phyloP scores from a whole-genome alignment of 2,113 vertebrate species.

The Pholis gunnellus region DNA sequence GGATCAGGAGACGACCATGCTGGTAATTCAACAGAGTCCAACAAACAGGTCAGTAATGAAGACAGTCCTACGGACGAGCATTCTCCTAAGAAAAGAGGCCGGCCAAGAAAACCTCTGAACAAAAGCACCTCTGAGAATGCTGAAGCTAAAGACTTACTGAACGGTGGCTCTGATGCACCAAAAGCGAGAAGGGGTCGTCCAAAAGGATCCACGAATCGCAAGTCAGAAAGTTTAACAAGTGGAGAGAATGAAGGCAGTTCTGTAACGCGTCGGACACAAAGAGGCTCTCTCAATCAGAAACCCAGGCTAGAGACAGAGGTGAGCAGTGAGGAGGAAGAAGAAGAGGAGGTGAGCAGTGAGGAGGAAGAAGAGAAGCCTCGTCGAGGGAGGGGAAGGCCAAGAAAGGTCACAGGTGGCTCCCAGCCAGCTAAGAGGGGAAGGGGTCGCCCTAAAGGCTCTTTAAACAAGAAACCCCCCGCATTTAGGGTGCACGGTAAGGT shows the following conservation, averaged over 20 bases:
- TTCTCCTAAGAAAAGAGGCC: conserved; percentile 58
- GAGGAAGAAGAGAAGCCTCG: not conserved
- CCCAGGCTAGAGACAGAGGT: not conserved
- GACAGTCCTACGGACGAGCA: not conserved
- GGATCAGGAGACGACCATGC: not conserved
- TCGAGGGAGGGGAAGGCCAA: conserved; percentile 63
- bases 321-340: conserved; percentile 24
- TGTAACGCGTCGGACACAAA: conserved; percentile 55
- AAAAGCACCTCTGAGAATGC: conserved; percentile 6
- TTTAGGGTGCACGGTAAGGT: conserved; percentile 9
- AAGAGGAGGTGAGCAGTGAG: conserved; percentile 4
- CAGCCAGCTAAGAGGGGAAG: conserved; percentile 45
- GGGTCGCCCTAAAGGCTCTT: conserved; percentile 74
- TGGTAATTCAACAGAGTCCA: not conserved
- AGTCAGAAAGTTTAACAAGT: conserved; percentile 39
- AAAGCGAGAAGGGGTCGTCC: conserved; percentile 56
- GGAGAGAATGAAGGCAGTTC: conserved; percentile 42
- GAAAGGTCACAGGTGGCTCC: conserved; percentile 2
- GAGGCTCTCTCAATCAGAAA: conserved; percentile 55
- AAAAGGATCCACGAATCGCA: conserved; percentile 58
- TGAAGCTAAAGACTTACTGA: conserved; percentile 32
- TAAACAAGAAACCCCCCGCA: conserved; percentile 55
- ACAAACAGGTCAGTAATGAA: conserved; percentile 1
- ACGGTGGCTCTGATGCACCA: conserved; percentile 35
- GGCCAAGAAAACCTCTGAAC: conserved; percentile 44